These are phyloP conservation scores for Hyalella azteca DNA, from an alignment of 2,888 invertebrate species.

Conservation along the genomic window DNA sequence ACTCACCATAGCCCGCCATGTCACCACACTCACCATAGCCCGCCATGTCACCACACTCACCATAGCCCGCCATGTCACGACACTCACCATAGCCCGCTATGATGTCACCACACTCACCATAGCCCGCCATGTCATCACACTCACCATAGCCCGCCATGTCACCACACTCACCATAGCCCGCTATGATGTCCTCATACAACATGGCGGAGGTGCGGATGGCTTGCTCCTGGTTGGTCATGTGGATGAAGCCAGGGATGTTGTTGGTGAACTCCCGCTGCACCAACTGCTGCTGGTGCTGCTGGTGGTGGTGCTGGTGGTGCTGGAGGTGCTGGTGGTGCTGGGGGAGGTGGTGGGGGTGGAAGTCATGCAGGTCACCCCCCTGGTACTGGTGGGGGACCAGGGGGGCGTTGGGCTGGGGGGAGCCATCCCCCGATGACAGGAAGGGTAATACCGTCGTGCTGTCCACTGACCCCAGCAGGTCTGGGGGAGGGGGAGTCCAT, in stretches of 20 bases:
- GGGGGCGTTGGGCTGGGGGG: background rate
- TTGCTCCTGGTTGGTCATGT: background rate
- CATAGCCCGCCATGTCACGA: background rate
- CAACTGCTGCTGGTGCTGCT: conserved; percentile 43
- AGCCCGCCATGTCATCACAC: no score
- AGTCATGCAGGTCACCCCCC: background rate
- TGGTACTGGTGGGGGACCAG: background rate
- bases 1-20: no score
- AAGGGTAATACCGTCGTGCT: conserved; percentile 44
- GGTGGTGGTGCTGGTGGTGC: conserved; percentile 40
- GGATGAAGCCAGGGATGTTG: background rate
- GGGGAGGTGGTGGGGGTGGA: background rate
- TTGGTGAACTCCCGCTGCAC: background rate
- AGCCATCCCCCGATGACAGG: background rate
- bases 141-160: conserved; percentile 4
- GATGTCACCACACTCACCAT: background rate
- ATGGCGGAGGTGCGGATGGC: background rate
- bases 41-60: background rate
- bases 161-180: background rate
- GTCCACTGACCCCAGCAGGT: conserved; percentile 29
- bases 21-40: background rate
- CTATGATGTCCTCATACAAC: background rate
- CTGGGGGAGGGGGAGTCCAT: background rate
- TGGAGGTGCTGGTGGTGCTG: conserved; percentile 42
- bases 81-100: conserved; percentile 12